Evolutionary conservation across 2,113 vertebrate species (phyloP).

Genomic region (Thomomys bottae): DNA sequence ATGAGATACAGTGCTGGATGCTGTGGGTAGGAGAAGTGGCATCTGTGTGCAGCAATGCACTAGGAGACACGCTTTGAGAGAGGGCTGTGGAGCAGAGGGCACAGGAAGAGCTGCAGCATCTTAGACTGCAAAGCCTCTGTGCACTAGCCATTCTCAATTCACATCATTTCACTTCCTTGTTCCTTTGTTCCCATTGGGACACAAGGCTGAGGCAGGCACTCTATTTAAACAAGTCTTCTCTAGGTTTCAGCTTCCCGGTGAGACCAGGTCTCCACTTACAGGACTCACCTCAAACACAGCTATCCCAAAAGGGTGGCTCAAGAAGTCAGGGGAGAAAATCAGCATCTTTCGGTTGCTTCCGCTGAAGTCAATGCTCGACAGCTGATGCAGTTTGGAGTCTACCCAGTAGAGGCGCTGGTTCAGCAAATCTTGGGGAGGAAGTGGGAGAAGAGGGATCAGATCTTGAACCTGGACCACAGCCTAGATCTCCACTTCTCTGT

Average conservation of each 20-base stretch:
- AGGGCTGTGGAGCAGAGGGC: background rate
- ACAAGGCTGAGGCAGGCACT: constrained; percentile 10
- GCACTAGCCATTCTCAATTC: background rate
- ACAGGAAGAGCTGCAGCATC: background rate
- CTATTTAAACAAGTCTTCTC: constrained; percentile 54
- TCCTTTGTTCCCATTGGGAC: background rate
- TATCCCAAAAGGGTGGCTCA: constrained; percentile 96
- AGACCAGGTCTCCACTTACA: fast-evolving
- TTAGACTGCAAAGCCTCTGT: background rate
- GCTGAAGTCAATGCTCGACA: constrained; percentile 96
- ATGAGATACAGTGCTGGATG: background rate
- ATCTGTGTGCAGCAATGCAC: background rate
- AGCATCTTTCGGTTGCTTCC: constrained; percentile 95
- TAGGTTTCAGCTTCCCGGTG: background rate
- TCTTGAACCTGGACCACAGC: background rate
- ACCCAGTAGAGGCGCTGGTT: constrained; percentile 98
- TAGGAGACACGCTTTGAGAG: background rate
- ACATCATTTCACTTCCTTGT: background rate
- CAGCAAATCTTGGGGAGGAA: constrained; percentile 90
- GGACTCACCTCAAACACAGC: constrained; percentile 95
- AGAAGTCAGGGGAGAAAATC: constrained; percentile 91
- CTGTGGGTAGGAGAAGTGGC: background rate
- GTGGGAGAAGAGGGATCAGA: background rate
- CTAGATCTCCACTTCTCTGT: background rate
- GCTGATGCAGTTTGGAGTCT: constrained; percentile 97